Base-by-base conservation (phyloP, 2,797 vertebrate genomes). In the Gymnopithys bicolor region DNA sequence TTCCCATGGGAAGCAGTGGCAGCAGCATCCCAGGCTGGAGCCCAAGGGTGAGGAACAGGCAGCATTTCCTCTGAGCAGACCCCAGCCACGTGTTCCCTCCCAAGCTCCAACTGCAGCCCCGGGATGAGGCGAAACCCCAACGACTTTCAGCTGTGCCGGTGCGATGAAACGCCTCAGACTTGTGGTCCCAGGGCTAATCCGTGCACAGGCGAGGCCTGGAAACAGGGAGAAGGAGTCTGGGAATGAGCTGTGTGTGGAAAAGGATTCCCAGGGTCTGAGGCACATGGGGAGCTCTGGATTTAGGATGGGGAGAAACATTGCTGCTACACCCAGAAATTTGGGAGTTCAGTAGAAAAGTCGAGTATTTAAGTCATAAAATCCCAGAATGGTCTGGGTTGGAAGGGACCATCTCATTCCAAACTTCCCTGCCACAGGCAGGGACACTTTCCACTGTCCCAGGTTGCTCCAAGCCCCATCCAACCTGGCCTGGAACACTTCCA, bases 71-170 rank as follows among this genome's bases (percentile, higher is more conserved):
- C 88, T 84, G 92, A 69, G 90, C 46, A 79, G 88, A 52, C 83
- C 49, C 64, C 71, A 87, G 89, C 90, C 87, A 92, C 55, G 35
- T 86, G 92, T 85, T 96, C 92, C 53, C 84, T 28, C 81, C 74
- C 80, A 48, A 46, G 70, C 83, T 82, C 33, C 46, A 55, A 28
- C 81, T 60, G 83, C 48, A 28, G 96, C 89, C 85, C 2, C 35
- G 76, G 43, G 12, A 73, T 24, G 66, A n/a, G 35, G 60, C 4
- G 3, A 66, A 96, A 23, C 33, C 30, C 25, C 88, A 74, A 97
- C 78, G 90, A 51, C 94, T 96, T 97, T 97, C 97, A 97, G 97
- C 97, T 97, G 97, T 93, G 96, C 55, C 1, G 22, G 49, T 39
- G 95, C 0, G 93, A 93, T 97, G 97, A 97, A 97, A 97, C 91